A percentile compares a stretch with the other conserved stretches of the same genome.
Evolutionary conservation across 2,113 vertebrate genomes (phyloP).

Genomic region (Oophaga pumilio): DNA sequence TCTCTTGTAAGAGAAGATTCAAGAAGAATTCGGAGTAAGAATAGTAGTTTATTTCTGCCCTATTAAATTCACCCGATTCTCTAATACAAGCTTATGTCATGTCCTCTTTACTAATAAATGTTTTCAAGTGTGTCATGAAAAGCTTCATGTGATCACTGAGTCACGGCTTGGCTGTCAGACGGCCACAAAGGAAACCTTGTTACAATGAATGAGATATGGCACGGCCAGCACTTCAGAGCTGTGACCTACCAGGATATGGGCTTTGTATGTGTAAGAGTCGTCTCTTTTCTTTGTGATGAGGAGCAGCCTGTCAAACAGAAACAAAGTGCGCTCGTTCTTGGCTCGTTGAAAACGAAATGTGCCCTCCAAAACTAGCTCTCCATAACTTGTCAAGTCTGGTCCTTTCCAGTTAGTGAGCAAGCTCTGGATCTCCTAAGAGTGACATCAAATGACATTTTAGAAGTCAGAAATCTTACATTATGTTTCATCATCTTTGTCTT

Average conservation of each 20-base stretch:
- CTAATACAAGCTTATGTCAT: neutral
- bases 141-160: conserved; percentile 53
- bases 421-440: conserved; percentile 92
- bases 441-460: neutral
- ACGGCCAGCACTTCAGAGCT: neutral
- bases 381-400: conserved; percentile 93
- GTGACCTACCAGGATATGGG: conserved; percentile 89
- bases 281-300: conserved; percentile 97
- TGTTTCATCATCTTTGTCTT: neutral
- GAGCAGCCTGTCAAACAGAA: conserved; percentile 93
- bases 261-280: conserved; percentile 91
- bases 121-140: conserved; percentile 30
- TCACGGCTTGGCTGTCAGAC: neutral
- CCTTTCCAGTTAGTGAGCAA: conserved; percentile 97
- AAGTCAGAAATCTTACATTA: neutral
- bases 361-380: conserved; percentile 93
- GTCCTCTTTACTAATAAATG: conserved; percentile 3
- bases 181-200: neutral
- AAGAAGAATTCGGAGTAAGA: neutral
- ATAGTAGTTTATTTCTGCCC: neutral
- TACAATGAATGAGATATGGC: neutral
- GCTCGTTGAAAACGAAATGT: conserved; percentile 94
- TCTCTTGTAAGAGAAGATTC: neutral
- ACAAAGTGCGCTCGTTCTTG: conserved; percentile 94
- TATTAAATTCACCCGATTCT: neutral